Base-by-base conservation (phyloP, 1,140 invertebrate species). In the Ceratitis capitata region DNA sequence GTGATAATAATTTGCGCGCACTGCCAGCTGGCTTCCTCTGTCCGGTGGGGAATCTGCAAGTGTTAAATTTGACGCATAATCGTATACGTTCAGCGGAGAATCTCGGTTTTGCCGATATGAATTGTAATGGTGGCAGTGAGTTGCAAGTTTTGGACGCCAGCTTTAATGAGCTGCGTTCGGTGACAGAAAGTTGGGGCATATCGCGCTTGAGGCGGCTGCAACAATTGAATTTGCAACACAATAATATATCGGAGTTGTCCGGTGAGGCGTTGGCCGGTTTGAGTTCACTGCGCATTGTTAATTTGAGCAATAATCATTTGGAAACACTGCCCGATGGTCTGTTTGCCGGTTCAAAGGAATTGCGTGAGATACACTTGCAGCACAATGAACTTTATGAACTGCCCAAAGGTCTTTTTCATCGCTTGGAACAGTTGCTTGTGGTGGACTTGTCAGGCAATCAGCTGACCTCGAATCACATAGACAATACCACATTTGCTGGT, bases 391-490 rank as follows among this genome's bases (percentile, higher is more conserved):
- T 97, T 19, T 95, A 95, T 87, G 96, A 96, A 88, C 90, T 98
- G 74, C 95, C 96, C 12, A 94, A 94, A 85, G 96, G 96, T n/a
- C 93, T 97, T 19, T 98, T 98, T 91, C 95, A 96, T 86, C 94
- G 95, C 0, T 92, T 98, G 56, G 95, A 97, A 87, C 95, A 97
- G 89, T 92, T 99, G 82, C 93, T 97, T 53, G 94, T 97, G 12
- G 93, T 99, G 47, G 97, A 99, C 92, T 93, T 98, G 82, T 96
- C 96, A 1, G 95, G 96, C 85, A 99, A 99, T 92, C 95, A 95
- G 88, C 93, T 99, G 58, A 95, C 95, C 82, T 96, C 95, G 89
- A 95, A 95, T 87, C 96, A 95, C 89, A 95, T 97, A 86, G 95
- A 96, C 88, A 95, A 96, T 83, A 95, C 95, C 1, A 97, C 96